Evolutionary conservation across 2,797 vertebrate species (phyloP), one percentile per base, ranked within the genome.

Genomic region (Crocodylus rhombifer): DNA sequence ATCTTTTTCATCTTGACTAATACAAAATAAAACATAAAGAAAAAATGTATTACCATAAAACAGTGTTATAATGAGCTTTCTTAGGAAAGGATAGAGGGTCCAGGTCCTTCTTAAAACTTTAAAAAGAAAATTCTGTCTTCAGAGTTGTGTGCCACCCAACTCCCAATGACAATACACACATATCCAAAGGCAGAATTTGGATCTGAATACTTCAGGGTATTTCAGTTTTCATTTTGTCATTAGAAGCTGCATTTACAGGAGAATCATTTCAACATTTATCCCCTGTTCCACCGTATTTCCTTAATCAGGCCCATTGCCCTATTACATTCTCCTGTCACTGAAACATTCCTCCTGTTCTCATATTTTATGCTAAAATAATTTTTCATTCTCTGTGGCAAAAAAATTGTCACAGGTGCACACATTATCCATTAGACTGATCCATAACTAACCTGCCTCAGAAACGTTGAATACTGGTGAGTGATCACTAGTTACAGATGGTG

Each of bases 361-460:
- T 4, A 77, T 61, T 20, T 51, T n/a, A 56, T 2, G 25, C 4
- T 88, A 81, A 80, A 63, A 86, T 63, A 82, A 77, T 84, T 91
- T 87, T 90, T 94, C 78, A 79, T 75, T 91, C 51, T 84, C 80
- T 94, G 88, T 5, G 62, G 58, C 62, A 95, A 87, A 94, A 80
- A 96, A 85, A 26, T 57, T 90, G 91, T 86, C 93, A 91, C 51
- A 93, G 73, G 89, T 97, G 85, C 81, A 61, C 88, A 95, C 51
- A 61, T 21, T 74, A 97, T 80, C 87, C 79, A 87, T 96, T 88
- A 94, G 74, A 93, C 73, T 93, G 83, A 91, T 95, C 88, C 95
- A 88, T 92, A 96, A 98, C 98, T 98, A 98, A 98, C 98, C 98
- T 98, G 98, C 98, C 98, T 98, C 98, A 97, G 98, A 97, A 96